Evolutionary conservation across 2,888 invertebrate genomes (phyloP), one percentile per base, ranked within the genome.

Genomic region (Villa cingulata): DNA sequence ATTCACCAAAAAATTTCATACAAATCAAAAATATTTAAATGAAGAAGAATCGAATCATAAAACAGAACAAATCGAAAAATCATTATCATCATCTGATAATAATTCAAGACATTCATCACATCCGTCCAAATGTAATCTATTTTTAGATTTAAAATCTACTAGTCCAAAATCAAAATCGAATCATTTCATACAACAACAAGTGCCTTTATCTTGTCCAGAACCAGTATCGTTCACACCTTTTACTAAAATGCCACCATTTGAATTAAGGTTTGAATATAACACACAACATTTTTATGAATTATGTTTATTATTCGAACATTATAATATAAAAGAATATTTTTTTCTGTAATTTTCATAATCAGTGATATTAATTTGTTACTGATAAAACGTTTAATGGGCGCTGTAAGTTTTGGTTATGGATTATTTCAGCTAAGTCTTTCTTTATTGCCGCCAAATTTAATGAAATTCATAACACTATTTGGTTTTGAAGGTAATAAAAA

Each of bases 381-480:
- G 14, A 71, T 80, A 16, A 66, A 70, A 19, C 68, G 80, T n/a
- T 62, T 83, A 37, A 76, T 81, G 74, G 74, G 78, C 7, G 78
- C 80, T 0, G 78, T 81, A 7, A 78, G 78, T 56, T 82, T 83
- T 60, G 83, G 82, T 4, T 81, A 79, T 56, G 83, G 83, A 15
- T 66, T 80, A 36, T 78, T 83, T 58, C 80, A 81, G 58, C 63
- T 83, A 46, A 77, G 78, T 52, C 72, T 81, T 45, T 82, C 82
- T 9, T 66, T 83, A 47, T 65, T 82, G 41, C 81, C 82, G 6
- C 77, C 80, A 2, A 76, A 78, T 20, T 58, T 81, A 41, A 59
- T 76, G n/a, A 72, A 69, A 54, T 57, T 77, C 27, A 77, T 78
- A 5, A 77, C 75, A 57, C 72, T 82, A 58, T 63, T 82, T 56